Percentiles rank a stretch among this genome's conserved stretches.
Conservation (phyloP, 1,140 invertebrate genomes). For the Tetragonula clypearis region DNA sequence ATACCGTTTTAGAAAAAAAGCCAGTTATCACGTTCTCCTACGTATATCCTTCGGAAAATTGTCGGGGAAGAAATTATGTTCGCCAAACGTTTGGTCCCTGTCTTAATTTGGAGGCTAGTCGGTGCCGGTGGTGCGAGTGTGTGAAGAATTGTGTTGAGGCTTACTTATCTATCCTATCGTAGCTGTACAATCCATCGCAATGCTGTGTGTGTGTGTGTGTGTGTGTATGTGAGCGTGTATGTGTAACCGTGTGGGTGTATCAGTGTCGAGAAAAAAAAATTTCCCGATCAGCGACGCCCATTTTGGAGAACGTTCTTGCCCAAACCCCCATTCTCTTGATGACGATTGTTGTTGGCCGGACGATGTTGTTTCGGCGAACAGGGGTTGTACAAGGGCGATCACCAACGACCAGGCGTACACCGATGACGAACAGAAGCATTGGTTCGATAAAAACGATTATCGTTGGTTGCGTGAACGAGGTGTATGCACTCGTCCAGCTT, state of each 20-base stretch:
- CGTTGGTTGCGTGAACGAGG: constrained; percentile 80
- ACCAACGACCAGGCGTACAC: constrained; percentile 57
- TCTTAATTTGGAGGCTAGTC: constrained; percentile 70
- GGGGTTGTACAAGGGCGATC: constrained; percentile 38
- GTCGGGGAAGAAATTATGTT: constrained; percentile 23
- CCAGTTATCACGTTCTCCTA: constrained; percentile 5
- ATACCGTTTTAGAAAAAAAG: neutral
- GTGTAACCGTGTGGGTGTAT: constrained; percentile 66
- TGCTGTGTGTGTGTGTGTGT: constrained; percentile 63
- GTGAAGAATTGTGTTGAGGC: constrained; percentile 64
- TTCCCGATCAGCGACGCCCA: constrained; percentile 71
- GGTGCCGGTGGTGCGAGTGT: constrained; percentile 72
- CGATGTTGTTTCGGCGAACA: neutral
- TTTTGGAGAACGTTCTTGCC: constrained; percentile 38
- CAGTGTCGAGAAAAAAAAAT: constrained; percentile 77
- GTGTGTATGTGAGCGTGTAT: constrained; percentile 57
- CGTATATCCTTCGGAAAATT: constrained; percentile 22
- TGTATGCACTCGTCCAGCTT: constrained; percentile 81
- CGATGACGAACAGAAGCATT: constrained; percentile 79
- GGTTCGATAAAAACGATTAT: constrained; percentile 81
- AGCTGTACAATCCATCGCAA: constrained; percentile 78
- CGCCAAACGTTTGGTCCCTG: constrained; percentile 68
- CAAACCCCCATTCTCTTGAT: neutral
- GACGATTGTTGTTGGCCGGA: neutral
- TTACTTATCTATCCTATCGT: constrained; percentile 74